These are phyloP conservation scores for Melierax canorus DNA, from an alignment of 2,113 vertebrate species.

Conservation along the genomic window DNA sequence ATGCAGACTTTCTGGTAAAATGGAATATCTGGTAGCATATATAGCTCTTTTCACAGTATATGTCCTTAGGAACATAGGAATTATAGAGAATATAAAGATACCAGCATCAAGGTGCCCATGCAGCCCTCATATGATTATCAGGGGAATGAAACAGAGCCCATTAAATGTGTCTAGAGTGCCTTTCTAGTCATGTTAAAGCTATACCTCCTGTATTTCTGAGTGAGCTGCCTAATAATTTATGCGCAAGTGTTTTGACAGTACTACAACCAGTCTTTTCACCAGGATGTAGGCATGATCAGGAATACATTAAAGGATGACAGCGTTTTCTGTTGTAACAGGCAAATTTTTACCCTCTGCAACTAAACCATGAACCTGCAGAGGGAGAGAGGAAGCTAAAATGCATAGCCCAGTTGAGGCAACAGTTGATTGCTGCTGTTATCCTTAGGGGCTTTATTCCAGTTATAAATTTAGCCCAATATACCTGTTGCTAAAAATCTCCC, in stretches of 20 bases:
- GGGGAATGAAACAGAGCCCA: neutral
- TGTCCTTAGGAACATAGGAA: neutral
- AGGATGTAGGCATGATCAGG: neutral
- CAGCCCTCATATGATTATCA: neutral
- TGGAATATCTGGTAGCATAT: neutral
- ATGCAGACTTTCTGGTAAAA: neutral
- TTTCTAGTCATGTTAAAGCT: neutral
- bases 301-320: neutral
- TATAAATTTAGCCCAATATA: neutral
- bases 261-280: neutral
- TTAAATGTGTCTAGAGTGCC: neutral
- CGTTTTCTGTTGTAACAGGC: neutral
- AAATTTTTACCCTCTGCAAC: neutral
- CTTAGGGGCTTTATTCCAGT: neutral
- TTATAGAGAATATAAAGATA: neutral
- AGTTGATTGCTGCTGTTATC: neutral
- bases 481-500: neutral
- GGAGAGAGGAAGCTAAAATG: neutral
- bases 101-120: neutral
- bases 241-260: neutral
- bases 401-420: neutral
- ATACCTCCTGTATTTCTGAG: neutral
- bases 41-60: neutral
- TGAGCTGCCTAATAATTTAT: neutral
- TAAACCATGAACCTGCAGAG: neutral